phyloP scores from a whole-genome alignment of 2,797 vertebrate genomes.

The Notolabrus celidotus region DNA sequence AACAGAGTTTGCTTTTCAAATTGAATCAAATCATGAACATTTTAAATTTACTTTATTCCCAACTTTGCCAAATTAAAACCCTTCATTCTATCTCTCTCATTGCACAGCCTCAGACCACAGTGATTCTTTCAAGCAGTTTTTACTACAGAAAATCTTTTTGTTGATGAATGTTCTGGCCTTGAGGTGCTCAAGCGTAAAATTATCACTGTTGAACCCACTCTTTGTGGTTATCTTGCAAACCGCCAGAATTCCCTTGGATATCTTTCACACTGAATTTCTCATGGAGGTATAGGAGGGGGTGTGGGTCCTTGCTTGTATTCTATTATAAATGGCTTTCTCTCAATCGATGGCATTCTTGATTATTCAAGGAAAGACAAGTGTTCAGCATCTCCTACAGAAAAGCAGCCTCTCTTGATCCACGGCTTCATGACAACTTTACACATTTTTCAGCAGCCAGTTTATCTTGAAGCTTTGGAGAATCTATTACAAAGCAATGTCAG shows the following conservation, averaged over 20 bases:
- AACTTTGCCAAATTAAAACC: constrained; percentile 13
- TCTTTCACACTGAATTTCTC: constrained; percentile 51
- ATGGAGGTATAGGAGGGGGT: constrained; percentile 18
- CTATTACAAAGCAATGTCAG: constrained; percentile 19
- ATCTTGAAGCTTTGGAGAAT: constrained; percentile 27
- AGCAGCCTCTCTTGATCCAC: constrained; percentile 32
- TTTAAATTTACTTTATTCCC: no score
- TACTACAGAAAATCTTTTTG: constrained; percentile 46
- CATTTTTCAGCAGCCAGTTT: constrained; percentile 23
- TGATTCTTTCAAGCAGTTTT: constrained; percentile 32
- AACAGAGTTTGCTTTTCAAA: background rate
- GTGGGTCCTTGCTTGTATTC: constrained; percentile 6
- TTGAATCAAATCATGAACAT: constrained; percentile 1
- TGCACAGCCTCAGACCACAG: constrained; percentile 7
- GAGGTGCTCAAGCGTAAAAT: constrained; percentile 51
- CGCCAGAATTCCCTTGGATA: constrained; percentile 37
- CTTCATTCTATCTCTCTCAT: constrained; percentile 8
- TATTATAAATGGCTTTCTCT: constrained; percentile 16
- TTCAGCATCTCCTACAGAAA: constrained; percentile 2
- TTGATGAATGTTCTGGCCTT: constrained; percentile 42
- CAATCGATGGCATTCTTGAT: constrained; percentile 29
- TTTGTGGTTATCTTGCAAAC: constrained; percentile 49
- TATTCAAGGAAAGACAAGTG: constrained; percentile 31
- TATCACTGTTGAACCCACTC: constrained; percentile 31
- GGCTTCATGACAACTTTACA: constrained; percentile 25